Evolutionary conservation across 2,888 invertebrate genomes (phyloP).

Genomic region (Amphipoea lucens): DNA sequence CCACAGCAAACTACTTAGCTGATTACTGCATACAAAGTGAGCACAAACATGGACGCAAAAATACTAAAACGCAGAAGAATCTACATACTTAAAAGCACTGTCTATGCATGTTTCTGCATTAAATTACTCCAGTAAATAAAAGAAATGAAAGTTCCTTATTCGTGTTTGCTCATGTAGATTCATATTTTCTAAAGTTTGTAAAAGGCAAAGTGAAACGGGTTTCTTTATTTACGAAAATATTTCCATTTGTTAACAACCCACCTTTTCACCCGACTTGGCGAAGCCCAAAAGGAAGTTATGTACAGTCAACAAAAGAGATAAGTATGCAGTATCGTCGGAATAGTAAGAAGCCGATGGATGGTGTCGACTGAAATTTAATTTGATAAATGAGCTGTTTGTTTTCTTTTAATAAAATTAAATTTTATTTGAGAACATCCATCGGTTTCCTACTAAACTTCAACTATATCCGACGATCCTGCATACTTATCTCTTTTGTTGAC

Average conservation of each 20-base stretch:
- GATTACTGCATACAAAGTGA: constrained; percentile 22
- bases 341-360: no score
- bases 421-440: no score
- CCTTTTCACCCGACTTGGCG: background rate
- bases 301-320: no score
- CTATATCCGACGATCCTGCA: no score
- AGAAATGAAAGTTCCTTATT: background rate
- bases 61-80: constrained; percentile 12
- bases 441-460: no score
- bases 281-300: background rate
- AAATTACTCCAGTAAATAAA: constrained; percentile 22
- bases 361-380: no score
- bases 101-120: constrained; percentile 15
- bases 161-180: constrained; percentile 11
- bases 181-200: background rate
- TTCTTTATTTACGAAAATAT: background rate
- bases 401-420: no score
- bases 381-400: no score
- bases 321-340: no score
- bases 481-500: no score
- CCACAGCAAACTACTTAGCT: constrained; percentile 1
- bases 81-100: constrained; percentile 8
- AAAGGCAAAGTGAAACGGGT: background rate
- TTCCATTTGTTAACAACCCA: background rate
- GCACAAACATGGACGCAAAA: constrained; percentile 14